Base-by-base conservation (phyloP, 2,113 vertebrate genomes). In the Etia nguti region DNA sequence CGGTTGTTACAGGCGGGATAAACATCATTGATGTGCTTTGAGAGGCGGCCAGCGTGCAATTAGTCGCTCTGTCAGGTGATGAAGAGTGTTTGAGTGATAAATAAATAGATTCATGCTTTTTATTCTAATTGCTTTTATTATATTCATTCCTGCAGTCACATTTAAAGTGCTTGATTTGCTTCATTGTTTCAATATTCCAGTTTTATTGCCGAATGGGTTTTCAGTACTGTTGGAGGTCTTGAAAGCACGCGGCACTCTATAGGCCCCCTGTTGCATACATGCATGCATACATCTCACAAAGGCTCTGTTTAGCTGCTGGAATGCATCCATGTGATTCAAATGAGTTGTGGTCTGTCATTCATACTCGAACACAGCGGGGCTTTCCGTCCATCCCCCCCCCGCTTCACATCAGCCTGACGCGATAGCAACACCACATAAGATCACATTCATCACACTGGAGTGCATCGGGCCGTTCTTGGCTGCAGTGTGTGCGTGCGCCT, bases 271-370 rank as follows among this genome's bases (percentile, higher is more conserved):
- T 38, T 56, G 55, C 59, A 24, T 18, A 38, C 31, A 50, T 54
- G 24, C 62, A 86, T 86, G 12, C 75, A 83, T 77, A 60, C 43
- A 43, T 41, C 29, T 26, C 7, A 11, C 59, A 75, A 60, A 86
- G 43, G 10, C 81, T 81, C 57, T 54, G 22, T 87, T 50, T 75
- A 79, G 79, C 52, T 36, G 57, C 34, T 79, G 84, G 86, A 86
- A 89, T 90, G 82, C 81, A 86, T 92, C 87, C 62, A n/a, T 85
- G 68, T 87, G 77, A 93, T 82, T 89, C 62, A 68, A 10, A 90
- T 83, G 46, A 85, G 70, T 82, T 81, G 50, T 75, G 38, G 70
- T 56, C 83, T 59, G 26, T 65, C 50, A 24, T 80, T 16, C 59
- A 55, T 50, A 16, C 59, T 22, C 29, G 4, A 29, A 36, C 36